Conservation (phyloP, 2,797 vertebrate genomes). For the Scyliorhinus canicula region DNA sequence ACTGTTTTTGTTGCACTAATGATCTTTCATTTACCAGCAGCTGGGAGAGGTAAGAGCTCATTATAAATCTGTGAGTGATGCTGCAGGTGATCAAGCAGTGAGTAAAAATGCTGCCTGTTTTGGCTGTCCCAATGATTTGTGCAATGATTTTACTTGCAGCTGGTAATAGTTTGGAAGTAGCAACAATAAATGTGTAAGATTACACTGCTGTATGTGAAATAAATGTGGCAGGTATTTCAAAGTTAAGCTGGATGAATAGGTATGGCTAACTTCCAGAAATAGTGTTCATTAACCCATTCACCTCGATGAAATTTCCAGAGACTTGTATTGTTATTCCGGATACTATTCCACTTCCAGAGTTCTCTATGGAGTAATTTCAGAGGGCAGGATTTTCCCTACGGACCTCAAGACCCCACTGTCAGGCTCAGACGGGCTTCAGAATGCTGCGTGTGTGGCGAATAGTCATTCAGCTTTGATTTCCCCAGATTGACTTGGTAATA, state of each 20-base stretch:
- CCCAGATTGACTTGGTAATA: too few species aligned
- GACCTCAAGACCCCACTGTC: too few species aligned
- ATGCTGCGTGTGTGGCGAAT: too few species aligned
- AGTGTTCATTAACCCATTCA: not conserved
- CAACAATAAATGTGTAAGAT: not conserved
- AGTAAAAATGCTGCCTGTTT: not conserved
- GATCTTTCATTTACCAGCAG: not conserved
- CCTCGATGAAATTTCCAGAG: not conserved
- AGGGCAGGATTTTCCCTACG: too few species aligned
- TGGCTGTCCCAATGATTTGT: not conserved
- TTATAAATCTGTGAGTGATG: conserved; percentile 12
- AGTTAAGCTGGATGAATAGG: not conserved
- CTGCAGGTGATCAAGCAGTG: not conserved
- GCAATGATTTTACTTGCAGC: not conserved
- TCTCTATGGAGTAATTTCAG: not conserved
- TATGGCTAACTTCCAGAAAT: not conserved
- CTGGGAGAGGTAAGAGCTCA: not conserved
- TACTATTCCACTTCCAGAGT: not conserved
- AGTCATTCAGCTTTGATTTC: too few species aligned
- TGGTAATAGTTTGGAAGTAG: not conserved
- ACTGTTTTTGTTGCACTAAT: not conserved
- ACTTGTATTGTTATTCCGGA: not conserved
- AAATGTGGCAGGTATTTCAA: not conserved
- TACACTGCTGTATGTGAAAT: not conserved
- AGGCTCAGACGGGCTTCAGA: too few species aligned